These are phyloP conservation scores for Diplolepis rosae DNA, from an alignment of 2,888 invertebrate species.

Conservation along the genomic window DNA sequence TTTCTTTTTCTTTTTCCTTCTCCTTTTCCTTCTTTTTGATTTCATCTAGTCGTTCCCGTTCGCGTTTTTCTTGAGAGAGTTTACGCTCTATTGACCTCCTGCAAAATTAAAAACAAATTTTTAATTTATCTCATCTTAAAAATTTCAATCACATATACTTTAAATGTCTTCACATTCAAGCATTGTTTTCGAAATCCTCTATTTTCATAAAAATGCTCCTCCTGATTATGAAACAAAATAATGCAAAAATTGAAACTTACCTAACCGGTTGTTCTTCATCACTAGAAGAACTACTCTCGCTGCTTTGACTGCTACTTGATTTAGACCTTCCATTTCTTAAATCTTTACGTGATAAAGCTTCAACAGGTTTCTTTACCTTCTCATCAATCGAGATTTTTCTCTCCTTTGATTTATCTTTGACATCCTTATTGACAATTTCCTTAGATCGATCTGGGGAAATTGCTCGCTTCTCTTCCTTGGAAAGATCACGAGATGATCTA, in stretches of 20 bases:
- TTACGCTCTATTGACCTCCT: conserved; percentile 64
- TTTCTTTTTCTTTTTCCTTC: conserved; percentile 33
- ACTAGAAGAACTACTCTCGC: conserved; percentile 70
- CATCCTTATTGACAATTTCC: conserved; percentile 22
- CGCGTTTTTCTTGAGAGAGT: conserved; percentile 60
- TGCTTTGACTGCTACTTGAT: conserved; percentile 71
- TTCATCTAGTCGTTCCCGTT: conserved; percentile 53
- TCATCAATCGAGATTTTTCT: conserved; percentile 62
- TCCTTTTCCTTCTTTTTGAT: conserved; percentile 33
- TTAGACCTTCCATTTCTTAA: conserved; percentile 71
- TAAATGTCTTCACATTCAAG: background rate
- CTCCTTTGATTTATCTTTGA: conserved; percentile 65
- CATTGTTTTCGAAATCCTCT: background rate
- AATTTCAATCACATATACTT: too few relatives aligned
- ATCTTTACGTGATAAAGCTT: conserved; percentile 64
- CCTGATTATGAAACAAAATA: background rate
- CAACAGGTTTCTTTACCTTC: conserved; percentile 61
- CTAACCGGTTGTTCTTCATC: conserved; percentile 67
- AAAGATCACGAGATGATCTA: conserved; percentile 61
- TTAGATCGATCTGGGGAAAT: conserved; percentile 66
- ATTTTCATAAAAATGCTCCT: background rate
- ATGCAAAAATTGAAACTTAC: conserved; percentile 57
- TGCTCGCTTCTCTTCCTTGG: conserved; percentile 59
- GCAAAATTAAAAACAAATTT: conserved; percentile 25
- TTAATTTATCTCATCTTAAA: too few relatives aligned